Conservation (phyloP, 2,888 invertebrate species). For the Cephus nigrinus region DNA sequence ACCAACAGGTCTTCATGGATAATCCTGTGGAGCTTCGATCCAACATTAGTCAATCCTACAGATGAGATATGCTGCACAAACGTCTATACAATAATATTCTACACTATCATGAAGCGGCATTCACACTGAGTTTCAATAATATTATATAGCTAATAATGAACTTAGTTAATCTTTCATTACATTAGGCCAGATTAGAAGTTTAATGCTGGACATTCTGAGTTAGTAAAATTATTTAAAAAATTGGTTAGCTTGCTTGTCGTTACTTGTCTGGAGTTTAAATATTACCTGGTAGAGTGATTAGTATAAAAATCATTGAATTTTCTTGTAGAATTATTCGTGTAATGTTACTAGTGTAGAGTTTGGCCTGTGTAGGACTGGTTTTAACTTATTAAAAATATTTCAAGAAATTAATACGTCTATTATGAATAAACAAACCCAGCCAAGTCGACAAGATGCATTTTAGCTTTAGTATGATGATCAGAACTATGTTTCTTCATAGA, state of each 20-base stretch:
- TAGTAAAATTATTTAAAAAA: not conserved
- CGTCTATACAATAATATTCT: not conserved
- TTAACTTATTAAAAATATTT: not conserved
- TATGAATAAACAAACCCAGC: constrained; percentile 64
- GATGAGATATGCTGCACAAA: not conserved
- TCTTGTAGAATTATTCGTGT: not conserved
- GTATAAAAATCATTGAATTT: not conserved
- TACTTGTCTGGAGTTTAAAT: not conserved
- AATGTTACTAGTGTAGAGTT: too few relatives aligned
- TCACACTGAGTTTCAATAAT: not conserved
- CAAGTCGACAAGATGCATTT: constrained; percentile 69
- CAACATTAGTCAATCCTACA: not conserved
- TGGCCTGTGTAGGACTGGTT: not conserved
- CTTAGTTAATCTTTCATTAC: not conserved
- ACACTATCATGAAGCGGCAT: not conserved
- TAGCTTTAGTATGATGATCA: constrained; percentile 64
- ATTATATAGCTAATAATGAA: not conserved
- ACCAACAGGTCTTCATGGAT: not conserved
- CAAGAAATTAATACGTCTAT: not conserved
- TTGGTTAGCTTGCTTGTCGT: not conserved
- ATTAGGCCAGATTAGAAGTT: not conserved
- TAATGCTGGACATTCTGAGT: not conserved
- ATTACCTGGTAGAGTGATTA: not conserved
- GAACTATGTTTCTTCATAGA: constrained; percentile 56
- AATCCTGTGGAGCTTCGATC: not conserved